These are phyloP conservation scores for Caenorhabditis sp. DNA, from an alignment of 2,888 invertebrate genomes.

Conservation along the genomic window DNA sequence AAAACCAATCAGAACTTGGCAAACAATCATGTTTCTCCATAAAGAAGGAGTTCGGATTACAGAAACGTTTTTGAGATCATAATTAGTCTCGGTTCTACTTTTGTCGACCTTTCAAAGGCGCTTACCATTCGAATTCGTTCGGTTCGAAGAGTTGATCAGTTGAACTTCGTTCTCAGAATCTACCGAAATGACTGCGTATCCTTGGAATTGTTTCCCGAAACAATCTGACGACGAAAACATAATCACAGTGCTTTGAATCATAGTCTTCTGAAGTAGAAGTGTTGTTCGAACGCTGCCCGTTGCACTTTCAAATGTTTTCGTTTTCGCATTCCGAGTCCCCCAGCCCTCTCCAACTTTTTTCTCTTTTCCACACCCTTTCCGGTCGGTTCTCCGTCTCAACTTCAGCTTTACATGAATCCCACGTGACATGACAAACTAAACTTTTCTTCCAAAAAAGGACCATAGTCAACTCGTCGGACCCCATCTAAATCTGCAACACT, in stretches of 20 bases:
- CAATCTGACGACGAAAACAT: neutral
- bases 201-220: no score
- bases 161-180: no score
- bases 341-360: constrained; percentile 13
- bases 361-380: neutral
- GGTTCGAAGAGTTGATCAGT: no score
- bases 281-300: neutral
- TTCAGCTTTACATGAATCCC: neutral
- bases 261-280: neutral
- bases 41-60: constrained; percentile 29
- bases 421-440: constrained; percentile 18
- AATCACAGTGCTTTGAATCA: neutral
- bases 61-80: constrained; percentile 14
- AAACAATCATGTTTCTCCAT: constrained; percentile 27
- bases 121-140: neutral
- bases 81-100: neutral
- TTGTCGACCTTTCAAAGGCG: neutral
- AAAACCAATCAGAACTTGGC: constrained; percentile 18
- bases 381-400: neutral
- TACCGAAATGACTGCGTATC: no score
- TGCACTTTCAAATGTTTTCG: neutral
- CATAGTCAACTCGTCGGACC: constrained; percentile 17
- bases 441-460: constrained; percentile 26
- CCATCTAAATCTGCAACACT: constrained; percentile 51
- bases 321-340: constrained; percentile 1